Evolutionary conservation across 2,797 vertebrate species (phyloP).

Genomic region (Crocodylus rhombifer): DNA sequence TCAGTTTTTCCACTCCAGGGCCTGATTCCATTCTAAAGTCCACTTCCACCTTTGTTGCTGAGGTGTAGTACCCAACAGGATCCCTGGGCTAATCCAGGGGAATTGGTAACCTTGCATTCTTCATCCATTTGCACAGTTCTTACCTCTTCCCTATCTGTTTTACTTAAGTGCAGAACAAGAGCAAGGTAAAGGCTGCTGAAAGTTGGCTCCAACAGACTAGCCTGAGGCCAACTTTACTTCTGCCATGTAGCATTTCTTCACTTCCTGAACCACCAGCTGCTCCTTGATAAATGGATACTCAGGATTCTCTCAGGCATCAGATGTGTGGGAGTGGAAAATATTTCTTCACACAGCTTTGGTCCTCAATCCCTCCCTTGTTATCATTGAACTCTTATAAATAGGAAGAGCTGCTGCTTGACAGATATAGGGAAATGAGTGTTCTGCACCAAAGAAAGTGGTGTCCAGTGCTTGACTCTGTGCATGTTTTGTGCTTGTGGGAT

Average conservation of each 20-base stretch:
- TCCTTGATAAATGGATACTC: conserved; percentile 76
- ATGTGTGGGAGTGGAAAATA: conserved; percentile 72
- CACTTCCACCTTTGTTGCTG: conserved; percentile 63
- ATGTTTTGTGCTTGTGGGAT: conserved; percentile 75
- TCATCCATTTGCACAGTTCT: conserved; percentile 57
- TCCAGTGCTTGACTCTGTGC: conserved; percentile 73
- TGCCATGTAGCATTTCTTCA: conserved; percentile 55
- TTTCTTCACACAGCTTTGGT: conserved; percentile 69
- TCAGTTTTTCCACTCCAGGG: conserved; percentile 52
- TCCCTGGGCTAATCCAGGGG: conserved; percentile 38
- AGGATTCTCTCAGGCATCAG: conserved; percentile 81
- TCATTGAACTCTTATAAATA: conserved; percentile 47
- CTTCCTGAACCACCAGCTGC: conserved; percentile 72
- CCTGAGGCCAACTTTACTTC: conserved; percentile 31
- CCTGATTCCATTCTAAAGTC: conserved; percentile 64
- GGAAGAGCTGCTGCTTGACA: conserved; percentile 79
- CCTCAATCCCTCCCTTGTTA: conserved; percentile 68
- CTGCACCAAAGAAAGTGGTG: conserved; percentile 82
- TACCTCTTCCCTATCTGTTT: conserved; percentile 49
- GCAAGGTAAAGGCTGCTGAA: conserved; percentile 37
- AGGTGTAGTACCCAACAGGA: conserved; percentile 37
- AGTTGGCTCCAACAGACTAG: conserved; percentile 40
- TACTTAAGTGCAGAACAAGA: conserved; percentile 25
- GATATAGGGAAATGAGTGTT: conserved; percentile 74
- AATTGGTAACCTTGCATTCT: conserved; percentile 53